Percentiles rank a stretch among this genome's conserved stretches.
These are phyloP conservation scores for Onychorhynchus coronatus DNA, from an alignment of 2,113 vertebrate genomes.

Conservation along the genomic window DNA sequence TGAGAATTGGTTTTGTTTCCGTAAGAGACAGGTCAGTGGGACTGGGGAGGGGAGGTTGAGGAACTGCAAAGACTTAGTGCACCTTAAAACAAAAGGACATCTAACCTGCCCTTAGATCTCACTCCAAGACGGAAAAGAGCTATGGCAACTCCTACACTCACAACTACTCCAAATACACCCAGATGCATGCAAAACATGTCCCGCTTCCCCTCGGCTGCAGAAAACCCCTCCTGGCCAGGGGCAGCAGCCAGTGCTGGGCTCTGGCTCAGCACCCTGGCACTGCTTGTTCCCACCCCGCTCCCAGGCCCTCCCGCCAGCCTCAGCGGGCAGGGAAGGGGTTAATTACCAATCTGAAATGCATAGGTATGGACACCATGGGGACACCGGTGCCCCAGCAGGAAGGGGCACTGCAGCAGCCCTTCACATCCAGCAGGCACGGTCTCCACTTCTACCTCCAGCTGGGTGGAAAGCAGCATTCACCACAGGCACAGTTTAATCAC, in stretches of 20 bases:
- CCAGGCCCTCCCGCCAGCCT: background rate
- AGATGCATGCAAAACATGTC: slow-evolving; percentile 46
- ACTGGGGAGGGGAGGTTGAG: background rate
- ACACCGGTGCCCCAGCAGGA: background rate
- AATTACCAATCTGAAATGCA: slow-evolving; percentile 33
- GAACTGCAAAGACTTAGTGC: slow-evolving; percentile 29
- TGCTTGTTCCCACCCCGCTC: background rate
- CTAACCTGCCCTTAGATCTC: slow-evolving; percentile 44
- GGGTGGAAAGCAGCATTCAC: slow-evolving; percentile 64
- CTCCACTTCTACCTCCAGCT: background rate
- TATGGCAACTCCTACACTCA: slow-evolving; percentile 56
- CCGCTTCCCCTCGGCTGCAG: background rate
- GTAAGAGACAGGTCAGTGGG: background rate
- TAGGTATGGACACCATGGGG: background rate
- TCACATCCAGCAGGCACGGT: background rate
- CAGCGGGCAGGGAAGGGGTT: background rate
- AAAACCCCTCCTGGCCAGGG: background rate
- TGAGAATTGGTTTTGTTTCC: background rate
- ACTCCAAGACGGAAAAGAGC: slow-evolving; percentile 27
- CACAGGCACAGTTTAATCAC: slow-evolving; percentile 54
- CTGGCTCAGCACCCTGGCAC: slow-evolving; percentile 26
- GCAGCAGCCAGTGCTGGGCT: background rate
- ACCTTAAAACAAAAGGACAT: slow-evolving; percentile 51
- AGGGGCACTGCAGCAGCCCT: background rate
- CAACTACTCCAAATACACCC: slow-evolving; percentile 49